Conservation (phyloP, 1,140 invertebrate species). For the Oscheius sp. region DNA sequence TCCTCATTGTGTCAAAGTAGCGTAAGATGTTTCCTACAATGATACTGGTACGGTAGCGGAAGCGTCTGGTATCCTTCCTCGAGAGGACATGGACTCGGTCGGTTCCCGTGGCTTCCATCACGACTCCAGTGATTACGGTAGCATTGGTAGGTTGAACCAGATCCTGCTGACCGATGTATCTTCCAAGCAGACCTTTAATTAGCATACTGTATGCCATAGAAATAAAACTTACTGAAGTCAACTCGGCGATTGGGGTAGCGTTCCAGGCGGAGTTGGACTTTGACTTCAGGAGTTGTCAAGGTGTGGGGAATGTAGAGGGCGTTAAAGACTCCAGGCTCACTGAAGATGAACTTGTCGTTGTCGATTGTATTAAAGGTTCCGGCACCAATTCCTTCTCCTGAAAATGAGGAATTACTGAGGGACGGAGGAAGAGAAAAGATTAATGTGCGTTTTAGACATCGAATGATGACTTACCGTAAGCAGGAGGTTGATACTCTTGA, state of each 20-base stretch:
- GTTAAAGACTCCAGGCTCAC: slow-evolving; percentile 60
- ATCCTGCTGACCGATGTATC: slow-evolving; percentile 56
- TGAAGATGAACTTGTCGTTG: slow-evolving; percentile 61
- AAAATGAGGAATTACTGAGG: background rate
- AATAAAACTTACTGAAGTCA: slow-evolving; percentile 49
- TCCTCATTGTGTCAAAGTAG: slow-evolving; percentile 59
- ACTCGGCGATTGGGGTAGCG: slow-evolving; percentile 57
- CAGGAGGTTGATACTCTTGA: slow-evolving; percentile 60
- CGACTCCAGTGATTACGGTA: slow-evolving; percentile 59
- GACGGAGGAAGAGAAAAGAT: background rate
- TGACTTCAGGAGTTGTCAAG: slow-evolving; percentile 52
- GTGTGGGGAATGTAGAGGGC: slow-evolving; percentile 59
- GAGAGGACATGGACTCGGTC: slow-evolving; percentile 53
- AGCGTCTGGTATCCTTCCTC: slow-evolving; percentile 56
- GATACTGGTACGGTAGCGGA: slow-evolving; percentile 58
- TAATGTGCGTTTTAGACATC: background rate
- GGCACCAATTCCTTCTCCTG: slow-evolving; percentile 44
- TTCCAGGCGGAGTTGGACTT: slow-evolving; percentile 57
- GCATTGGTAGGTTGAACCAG: slow-evolving; percentile 58
- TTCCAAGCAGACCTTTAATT: slow-evolving; percentile 54
- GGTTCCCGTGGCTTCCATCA: slow-evolving; percentile 58
- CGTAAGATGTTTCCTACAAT: slow-evolving; percentile 58
- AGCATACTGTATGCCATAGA: slow-evolving; percentile 1
- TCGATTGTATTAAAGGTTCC: slow-evolving; percentile 58
- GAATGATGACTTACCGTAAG: slow-evolving; percentile 42